phyloP scores from a whole-genome alignment of 2,888 invertebrate genomes.

The Ophion costatus region DNA sequence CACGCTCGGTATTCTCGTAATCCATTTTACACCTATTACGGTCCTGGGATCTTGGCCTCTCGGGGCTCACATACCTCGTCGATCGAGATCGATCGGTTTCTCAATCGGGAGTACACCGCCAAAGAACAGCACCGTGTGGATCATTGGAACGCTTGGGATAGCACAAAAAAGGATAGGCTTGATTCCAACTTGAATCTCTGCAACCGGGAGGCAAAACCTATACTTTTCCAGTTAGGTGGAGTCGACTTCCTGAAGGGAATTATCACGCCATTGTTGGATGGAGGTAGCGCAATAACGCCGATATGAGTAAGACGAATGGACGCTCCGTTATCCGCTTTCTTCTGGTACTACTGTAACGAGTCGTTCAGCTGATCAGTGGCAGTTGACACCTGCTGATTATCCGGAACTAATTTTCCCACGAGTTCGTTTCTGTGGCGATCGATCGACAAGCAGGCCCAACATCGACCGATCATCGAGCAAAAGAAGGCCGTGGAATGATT shows the following conservation, averaged over 20 bases:
- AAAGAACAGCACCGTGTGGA: background rate
- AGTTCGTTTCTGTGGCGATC: too few relatives aligned
- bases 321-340: background rate
- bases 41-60: slow-evolving; percentile 1
- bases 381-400: background rate
- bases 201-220: background rate
- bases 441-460: too few relatives aligned
- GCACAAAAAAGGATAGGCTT: background rate
- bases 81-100: slow-evolving; percentile 31
- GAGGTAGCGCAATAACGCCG: background rate
- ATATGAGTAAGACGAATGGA: background rate
- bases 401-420: background rate
- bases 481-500: background rate
- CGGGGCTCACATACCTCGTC: background rate
- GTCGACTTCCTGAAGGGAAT: slow-evolving; percentile 2
- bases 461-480: background rate
- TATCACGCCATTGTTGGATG: slow-evolving; percentile 1
- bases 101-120: slow-evolving; percentile 21
- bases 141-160: background rate
- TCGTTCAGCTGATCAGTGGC: background rate
- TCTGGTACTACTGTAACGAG: background rate
- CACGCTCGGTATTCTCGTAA: background rate
- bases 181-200: background rate
- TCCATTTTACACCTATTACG: slow-evolving; percentile 3
- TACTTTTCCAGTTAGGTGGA: background rate